A percentile compares a stretch with the other conserved stretches of the same genome.
phyloP scores from a whole-genome alignment of 2,113 vertebrate genomes.

The Anthoscopus minutus region DNA sequence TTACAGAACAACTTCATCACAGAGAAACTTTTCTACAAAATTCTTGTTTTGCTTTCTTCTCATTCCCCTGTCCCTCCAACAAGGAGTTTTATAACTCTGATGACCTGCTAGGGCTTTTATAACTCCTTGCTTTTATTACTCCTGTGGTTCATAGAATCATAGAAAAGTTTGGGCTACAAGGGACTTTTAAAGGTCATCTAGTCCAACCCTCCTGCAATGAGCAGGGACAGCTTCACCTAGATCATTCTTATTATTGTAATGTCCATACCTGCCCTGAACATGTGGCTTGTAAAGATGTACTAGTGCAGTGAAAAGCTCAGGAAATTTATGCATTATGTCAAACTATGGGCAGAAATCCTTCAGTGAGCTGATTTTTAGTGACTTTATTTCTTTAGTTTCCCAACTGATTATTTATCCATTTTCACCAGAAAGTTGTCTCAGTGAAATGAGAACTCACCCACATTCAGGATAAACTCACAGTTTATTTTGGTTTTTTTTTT shows the following conservation, averaged over 20 bases:
- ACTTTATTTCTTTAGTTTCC: neutral
- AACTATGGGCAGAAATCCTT: neutral
- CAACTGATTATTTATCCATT: neutral
- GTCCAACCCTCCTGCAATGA: neutral
- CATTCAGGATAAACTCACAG: constrained; percentile 8
- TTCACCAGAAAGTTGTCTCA: constrained; percentile 24
- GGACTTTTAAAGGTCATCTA: neutral
- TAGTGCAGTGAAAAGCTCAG: neutral
- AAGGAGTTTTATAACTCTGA: neutral
- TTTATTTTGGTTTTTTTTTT: neutral
- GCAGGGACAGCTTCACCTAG: neutral
- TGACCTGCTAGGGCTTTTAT: neutral
- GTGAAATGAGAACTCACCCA: constrained; percentile 36
- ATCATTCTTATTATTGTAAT: neutral
- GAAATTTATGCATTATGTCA: neutral
- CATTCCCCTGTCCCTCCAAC: neutral
- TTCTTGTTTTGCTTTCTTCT: neutral
- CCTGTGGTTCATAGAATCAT: neutral
- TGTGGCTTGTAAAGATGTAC: neutral
- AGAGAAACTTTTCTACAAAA: neutral
- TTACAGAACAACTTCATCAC: neutral
- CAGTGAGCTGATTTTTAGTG: neutral
- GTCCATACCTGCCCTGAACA: neutral
- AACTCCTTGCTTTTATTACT: neutral
- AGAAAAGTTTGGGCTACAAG: neutral